phyloP scores from a whole-genome alignment of 2,113 vertebrate species.

The Ictidomys tridecemlineatus region DNA sequence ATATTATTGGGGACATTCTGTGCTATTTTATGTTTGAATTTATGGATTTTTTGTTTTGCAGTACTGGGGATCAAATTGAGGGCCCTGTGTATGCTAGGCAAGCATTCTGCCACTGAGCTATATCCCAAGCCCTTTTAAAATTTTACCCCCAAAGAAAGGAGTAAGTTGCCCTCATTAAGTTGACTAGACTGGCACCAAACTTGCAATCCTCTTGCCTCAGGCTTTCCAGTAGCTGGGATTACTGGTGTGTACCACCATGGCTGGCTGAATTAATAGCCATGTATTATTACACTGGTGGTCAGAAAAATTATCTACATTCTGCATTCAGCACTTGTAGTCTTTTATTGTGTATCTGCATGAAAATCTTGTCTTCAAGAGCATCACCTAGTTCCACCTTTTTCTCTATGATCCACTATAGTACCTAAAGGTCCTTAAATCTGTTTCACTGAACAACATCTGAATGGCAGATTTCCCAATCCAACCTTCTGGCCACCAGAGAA shows the following conservation, averaged over 20 bases:
- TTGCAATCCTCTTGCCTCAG: neutral
- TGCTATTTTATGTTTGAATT: neutral
- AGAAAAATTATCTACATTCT: conserved; percentile 43
- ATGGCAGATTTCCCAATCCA: conserved; percentile 51
- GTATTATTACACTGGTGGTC: conserved; percentile 18
- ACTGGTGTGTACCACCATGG: neutral
- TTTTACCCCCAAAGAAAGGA: neutral
- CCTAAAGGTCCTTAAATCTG: conserved; percentile 25
- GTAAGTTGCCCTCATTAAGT: neutral
- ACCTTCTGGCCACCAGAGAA: conserved; percentile 28
- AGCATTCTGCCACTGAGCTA: neutral
- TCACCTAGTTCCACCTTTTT: neutral
- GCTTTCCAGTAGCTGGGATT: neutral
- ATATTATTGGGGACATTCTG: neutral
- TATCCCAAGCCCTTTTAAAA: neutral
- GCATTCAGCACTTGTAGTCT: neutral
- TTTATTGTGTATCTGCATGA: neutral
- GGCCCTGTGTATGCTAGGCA: neutral
- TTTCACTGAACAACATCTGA: conserved; percentile 33
- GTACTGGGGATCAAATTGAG: neutral
- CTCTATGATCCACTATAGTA: neutral
- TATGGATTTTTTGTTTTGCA: neutral
- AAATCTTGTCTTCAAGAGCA: conserved; percentile 48
- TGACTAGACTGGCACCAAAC: neutral
- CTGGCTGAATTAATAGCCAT: conserved; percentile 1